Evolutionary conservation across 2,113 vertebrate species (phyloP).

Genomic region (Microtus pennsylvanicus): DNA sequence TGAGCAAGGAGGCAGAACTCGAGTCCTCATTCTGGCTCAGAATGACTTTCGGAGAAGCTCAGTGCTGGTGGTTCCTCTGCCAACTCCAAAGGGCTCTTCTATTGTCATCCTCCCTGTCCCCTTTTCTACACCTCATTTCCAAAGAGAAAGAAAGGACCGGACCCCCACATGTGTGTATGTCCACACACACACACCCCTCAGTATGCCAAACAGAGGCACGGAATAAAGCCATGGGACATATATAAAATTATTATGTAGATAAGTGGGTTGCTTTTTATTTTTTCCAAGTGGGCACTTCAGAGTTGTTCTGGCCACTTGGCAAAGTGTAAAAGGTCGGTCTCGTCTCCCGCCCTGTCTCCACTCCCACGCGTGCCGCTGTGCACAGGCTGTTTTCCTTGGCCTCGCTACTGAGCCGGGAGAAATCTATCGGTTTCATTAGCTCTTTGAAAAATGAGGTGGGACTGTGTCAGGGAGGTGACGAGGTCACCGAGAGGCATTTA

Average conservation of each 20-base stretch:
- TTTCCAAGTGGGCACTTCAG: slow-evolving; percentile 46
- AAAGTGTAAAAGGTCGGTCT: slow-evolving; percentile 65
- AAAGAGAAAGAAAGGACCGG: background rate
- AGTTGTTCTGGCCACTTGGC: slow-evolving; percentile 65
- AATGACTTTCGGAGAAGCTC: background rate
- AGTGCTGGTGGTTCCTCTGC: background rate
- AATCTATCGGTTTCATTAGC: slow-evolving; percentile 76
- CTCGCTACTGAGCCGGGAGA: slow-evolving; percentile 39
- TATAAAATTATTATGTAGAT: slow-evolving; percentile 67
- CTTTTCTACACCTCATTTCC: background rate
- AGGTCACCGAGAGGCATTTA: slow-evolving; percentile 81
- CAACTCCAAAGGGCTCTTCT: background rate
- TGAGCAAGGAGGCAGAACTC: background rate
- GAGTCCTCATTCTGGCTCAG: background rate
- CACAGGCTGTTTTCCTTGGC: slow-evolving; percentile 66
- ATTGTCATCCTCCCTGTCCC: background rate
- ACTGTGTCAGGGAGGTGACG: slow-evolving; percentile 67
- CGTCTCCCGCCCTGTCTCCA: background rate
- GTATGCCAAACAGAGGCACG: background rate
- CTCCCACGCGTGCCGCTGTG: background rate
- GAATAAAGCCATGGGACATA: slow-evolving; percentile 32
- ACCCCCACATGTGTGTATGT: too few relatives aligned
- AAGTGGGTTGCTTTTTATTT: background rate
- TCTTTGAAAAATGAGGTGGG: slow-evolving; percentile 79
- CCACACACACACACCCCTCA: background rate